Evolutionary conservation across 2,797 vertebrate species (phyloP), one percentile per base, ranked within the genome.

Genomic region (Coranthus polyacanthus): DNA sequence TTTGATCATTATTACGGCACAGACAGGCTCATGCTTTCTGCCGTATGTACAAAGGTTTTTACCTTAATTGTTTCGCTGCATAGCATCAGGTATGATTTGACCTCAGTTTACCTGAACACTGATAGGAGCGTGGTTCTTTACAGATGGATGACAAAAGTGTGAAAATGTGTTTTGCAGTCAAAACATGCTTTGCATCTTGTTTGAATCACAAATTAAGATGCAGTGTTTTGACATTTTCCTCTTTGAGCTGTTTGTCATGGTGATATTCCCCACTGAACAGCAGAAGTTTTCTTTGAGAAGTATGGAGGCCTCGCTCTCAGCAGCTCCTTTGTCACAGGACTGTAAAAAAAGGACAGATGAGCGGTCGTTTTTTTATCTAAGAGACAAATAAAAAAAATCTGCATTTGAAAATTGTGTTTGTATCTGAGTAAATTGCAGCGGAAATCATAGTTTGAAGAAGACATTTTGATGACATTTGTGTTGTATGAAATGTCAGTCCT

Each of bases 1-100:
- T 85, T 86, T 84, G 72, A 89, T 89, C 75, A 58, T 65, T 32
- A 70, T 74, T 69, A 36, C 56, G 2, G 49, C 21, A 47, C 68
- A 70, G 73, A 81, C 3, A 29, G 34, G 38, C 39, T 71, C 18
- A 12, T 63, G 55, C 38, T 67, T 49, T 29, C 16, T 49, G 46
- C 42, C 26, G 41, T 13, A 9, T 4, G 13, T 68, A 77, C 59
- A 63, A 42, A 75, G 46, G 62, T 29, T 63, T 52, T 75, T 38
- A 5, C 21, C 20, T 37, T 78, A 77, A 79, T 82, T 84, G 65
- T 76, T 68, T 63, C 6, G 43, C 39, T 26, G 26, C 22, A 1
- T 10, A 46, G 37, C 16, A 50, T 75, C 61, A 76, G 75, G 24
- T 65, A 47, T 26, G 53, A 49, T 75, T 75, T 69, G 38, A 78